phyloP scores from a whole-genome alignment of 2,113 vertebrate species.

The Limanda limanda region DNA sequence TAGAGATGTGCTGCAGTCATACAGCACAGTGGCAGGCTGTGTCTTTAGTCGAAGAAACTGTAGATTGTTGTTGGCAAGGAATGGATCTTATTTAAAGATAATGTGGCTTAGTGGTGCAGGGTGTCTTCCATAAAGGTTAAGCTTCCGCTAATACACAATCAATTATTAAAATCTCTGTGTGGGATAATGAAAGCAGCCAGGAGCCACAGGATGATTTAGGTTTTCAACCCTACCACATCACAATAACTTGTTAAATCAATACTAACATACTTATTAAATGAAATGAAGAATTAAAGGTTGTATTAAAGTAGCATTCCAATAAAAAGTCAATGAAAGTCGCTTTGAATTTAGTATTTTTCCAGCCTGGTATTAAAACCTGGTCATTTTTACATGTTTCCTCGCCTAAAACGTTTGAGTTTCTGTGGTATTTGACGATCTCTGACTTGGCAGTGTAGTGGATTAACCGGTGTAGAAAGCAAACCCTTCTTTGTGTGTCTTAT shows the following conservation, averaged over 20 bases:
- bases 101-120: constrained; percentile 17
- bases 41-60: background rate
- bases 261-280: background rate
- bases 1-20: constrained; percentile 5
- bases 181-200: constrained; percentile 17
- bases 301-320: constrained; percentile 8
- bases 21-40: background rate
- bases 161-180: constrained; percentile 23
- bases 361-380: background rate
- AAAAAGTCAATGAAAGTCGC: background rate
- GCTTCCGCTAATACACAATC: constrained; percentile 22
- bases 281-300: constrained; percentile 2
- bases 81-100: constrained; percentile 14
- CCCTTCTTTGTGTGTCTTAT: constrained; percentile 30
- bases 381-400: background rate
- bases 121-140: constrained; percentile 42
- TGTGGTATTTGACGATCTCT: constrained; percentile 1
- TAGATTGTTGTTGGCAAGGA: background rate
- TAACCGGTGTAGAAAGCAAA: constrained; percentile 32
- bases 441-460: constrained; percentile 17
- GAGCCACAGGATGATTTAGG: constrained; percentile 10
- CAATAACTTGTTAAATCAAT: constrained; percentile 23
- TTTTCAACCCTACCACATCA: constrained; percentile 3
- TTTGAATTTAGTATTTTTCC: background rate
- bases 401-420: background rate